Base-by-base conservation (phyloP, 2,888 invertebrate species). In the Calameuta filiformis region DNA sequence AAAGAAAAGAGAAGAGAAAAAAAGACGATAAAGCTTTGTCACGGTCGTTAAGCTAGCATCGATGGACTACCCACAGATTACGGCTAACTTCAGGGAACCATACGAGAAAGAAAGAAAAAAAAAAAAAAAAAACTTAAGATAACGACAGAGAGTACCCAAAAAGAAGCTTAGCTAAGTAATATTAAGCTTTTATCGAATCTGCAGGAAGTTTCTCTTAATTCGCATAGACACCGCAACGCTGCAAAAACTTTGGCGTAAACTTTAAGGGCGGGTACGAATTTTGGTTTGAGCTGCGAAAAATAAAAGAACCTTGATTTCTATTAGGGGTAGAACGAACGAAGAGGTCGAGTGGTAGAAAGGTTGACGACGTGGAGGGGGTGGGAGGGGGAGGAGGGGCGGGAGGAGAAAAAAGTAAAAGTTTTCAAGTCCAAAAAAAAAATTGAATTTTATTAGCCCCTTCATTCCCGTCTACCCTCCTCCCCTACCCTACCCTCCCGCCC, bases 341-440 rank as follows among this genome's bases (percentile, higher is more conserved):
- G 6, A 23, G 56, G 23, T 56, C 15, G 56, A 23, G 23, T 6
- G 23, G 56, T 23, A 2, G 23, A 15, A 6, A 9, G 23, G 56
- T 12, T 35, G 23, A 23, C 0, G 23, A 23, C 4, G 6, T 4
- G 37, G 37, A 4, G 6, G 12, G 12, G 37, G 6, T 0, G 1
- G 15, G 37, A 1, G 6, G 0, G 1, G 40, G 15, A 1, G 15
- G 23, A 4, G 23, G 37, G 37, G 6, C 0, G 1, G 40, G 15
- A 1, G 15, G 23, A 4, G 23, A 33, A 33, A 33, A 4, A 33
- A 1, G 56, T 23, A 23, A 56, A 56, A 56, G 56, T 56, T 56
- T 56, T 56, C 23, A 2, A 23, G 9, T 56, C 2, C 9, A 2
- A 9, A 23, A 56, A 6, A 40, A 40, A 56, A 56, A 56, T 56